Conservation (phyloP, 2,113 vertebrate genomes). For the Copsychus sechellarum region DNA sequence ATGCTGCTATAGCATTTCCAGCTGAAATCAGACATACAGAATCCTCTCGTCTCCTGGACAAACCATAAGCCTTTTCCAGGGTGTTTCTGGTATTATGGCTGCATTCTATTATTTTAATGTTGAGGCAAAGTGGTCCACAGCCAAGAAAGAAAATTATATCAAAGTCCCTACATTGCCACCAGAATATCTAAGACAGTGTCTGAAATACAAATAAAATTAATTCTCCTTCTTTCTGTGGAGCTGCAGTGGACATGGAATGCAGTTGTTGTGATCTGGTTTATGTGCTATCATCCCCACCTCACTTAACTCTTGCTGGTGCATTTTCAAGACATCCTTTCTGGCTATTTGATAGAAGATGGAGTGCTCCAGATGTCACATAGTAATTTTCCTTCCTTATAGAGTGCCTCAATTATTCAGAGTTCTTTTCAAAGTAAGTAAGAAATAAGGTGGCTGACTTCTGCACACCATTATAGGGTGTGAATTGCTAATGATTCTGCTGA, state of each 20-base stretch:
- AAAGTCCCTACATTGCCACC: constrained; percentile 5
- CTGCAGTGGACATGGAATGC: constrained; percentile 11
- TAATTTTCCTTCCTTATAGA: background rate
- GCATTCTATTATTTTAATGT: constrained; percentile 67
- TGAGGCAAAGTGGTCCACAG: constrained; percentile 52
- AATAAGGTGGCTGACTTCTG: background rate
- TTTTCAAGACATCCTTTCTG: background rate
- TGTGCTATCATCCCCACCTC: constrained; percentile 9
- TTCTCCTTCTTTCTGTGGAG: constrained; percentile 53
- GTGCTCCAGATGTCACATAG: background rate
- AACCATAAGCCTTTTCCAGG: constrained; percentile 29
- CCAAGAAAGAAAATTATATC: constrained; percentile 64
- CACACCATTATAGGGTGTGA: background rate
- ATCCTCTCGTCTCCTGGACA: constrained; percentile 34
- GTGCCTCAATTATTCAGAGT: background rate
- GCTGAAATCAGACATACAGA: constrained; percentile 54
- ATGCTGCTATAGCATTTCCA: constrained; percentile 52
- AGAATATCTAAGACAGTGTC: constrained; percentile 67
- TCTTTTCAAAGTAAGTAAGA: constrained; percentile 16
- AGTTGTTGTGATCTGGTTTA: constrained; percentile 57
- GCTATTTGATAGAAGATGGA: background rate
- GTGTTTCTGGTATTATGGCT: constrained; percentile 60
- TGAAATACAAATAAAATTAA: constrained; percentile 71
- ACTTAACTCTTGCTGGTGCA: constrained; percentile 41
- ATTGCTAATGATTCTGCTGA: background rate